These are phyloP conservation scores for Hemicordylus capensis DNA, from an alignment of 2,113 vertebrate genomes.

Conservation along the genomic window DNA sequence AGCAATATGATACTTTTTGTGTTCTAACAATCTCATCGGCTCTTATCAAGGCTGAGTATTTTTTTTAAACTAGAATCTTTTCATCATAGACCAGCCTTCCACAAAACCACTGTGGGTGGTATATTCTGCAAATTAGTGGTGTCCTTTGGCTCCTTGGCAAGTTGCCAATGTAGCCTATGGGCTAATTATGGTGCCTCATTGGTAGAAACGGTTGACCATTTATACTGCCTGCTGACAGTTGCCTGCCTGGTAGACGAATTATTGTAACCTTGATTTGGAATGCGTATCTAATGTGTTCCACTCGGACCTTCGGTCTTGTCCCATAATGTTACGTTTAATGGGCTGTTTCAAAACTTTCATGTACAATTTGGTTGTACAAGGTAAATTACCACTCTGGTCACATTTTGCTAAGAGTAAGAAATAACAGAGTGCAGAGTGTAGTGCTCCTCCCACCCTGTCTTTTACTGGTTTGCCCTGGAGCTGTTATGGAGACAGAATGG, in stretches of 20 bases:
- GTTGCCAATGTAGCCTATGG: conserved; percentile 44
- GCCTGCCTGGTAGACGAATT: conserved; percentile 55
- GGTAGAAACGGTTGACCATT: conserved; percentile 67
- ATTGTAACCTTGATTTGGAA: conserved; percentile 71
- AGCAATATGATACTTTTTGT: neutral
- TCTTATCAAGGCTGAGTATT: neutral
- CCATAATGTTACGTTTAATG: conserved; percentile 78
- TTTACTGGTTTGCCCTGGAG: conserved; percentile 37
- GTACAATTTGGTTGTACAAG: conserved; percentile 68
- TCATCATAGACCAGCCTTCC: conserved; percentile 9
- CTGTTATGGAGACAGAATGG: conserved; percentile 3
- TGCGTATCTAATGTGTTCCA: conserved; percentile 79
- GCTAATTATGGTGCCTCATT: conserved; percentile 43
- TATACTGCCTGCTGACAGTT: conserved; percentile 59
- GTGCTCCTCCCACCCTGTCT: conserved; percentile 20
- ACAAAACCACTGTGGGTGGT: conserved; percentile 52
- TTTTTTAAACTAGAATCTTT: conserved; percentile 5
- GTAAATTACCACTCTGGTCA: conserved; percentile 67
- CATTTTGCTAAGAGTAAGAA: conserved; percentile 53
- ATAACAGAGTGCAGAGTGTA: conserved; percentile 25
- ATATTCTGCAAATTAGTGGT: conserved; percentile 42
- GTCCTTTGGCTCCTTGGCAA: conserved; percentile 10
- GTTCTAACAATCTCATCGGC: fast-evolving
- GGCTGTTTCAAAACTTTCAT: conserved; percentile 71
- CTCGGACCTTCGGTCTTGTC: conserved; percentile 66